phyloP scores from a whole-genome alignment of 2,888 invertebrate genomes.

The Cosmia trapezina region DNA sequence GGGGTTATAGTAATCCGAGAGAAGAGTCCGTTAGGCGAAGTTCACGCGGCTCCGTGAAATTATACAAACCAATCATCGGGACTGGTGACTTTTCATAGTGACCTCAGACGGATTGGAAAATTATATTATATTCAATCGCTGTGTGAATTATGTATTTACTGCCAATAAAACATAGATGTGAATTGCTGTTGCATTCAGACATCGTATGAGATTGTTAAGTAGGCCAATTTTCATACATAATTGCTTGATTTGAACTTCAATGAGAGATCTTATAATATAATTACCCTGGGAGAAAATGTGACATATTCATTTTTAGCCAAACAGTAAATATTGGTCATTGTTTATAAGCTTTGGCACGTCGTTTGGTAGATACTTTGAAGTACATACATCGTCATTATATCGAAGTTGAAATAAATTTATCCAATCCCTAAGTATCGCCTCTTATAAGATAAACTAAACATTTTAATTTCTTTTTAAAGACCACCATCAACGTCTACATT shows the following conservation, averaged over 20 bases:
- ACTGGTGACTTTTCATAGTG: slow-evolving; percentile 80
- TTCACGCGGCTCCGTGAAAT: slow-evolving; percentile 84
- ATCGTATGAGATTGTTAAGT: background rate
- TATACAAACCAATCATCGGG: slow-evolving; percentile 83
- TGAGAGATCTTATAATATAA: background rate
- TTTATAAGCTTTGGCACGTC: background rate
- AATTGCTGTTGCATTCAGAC: slow-evolving; percentile 27
- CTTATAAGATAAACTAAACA: background rate
- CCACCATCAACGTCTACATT: background rate
- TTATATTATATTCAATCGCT: slow-evolving; percentile 65
- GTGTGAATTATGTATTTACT: slow-evolving; percentile 49
- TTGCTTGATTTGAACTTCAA: slow-evolving; percentile 4
- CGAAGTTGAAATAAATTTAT: background rate
- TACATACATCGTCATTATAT: background rate
- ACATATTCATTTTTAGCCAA: background rate
- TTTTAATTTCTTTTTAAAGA: background rate
- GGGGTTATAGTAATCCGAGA: slow-evolving; percentile 86
- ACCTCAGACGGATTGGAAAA: slow-evolving; percentile 74
- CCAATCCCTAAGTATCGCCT: background rate
- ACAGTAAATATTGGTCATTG: background rate
- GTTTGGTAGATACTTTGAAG: no score
- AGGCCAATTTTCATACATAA: background rate
- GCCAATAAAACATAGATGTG: slow-evolving; percentile 35
- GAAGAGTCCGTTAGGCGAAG: slow-evolving; percentile 81
- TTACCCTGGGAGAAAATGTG: background rate